Evolutionary conservation across 2,797 vertebrate species (phyloP), one percentile per base, ranked within the genome.

Genomic region (Chelmon rostratus): DNA sequence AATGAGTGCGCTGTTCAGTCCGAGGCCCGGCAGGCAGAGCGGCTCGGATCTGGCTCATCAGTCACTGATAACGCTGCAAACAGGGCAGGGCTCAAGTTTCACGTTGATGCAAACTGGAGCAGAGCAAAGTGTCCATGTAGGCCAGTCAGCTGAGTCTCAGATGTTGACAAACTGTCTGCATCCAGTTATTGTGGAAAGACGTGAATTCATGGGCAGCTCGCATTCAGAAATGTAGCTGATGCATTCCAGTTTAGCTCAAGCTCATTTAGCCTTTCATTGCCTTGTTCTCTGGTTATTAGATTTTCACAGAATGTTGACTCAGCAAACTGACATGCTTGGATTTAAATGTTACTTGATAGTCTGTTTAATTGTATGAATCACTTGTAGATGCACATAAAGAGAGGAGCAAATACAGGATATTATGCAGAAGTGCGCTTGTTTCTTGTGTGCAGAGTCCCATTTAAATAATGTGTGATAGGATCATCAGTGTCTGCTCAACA

Each of bases 1-100:
- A 87, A 84, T 62, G 54, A 50, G 28, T n/a, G 49, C 3, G 16
- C 73, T 86, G 79, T 87, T 91, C 65, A 37, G 44, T 61, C 46
- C 0, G 54, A 62, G 42, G 58, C 73, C 82, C 42, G 31, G 21
- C 50, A 66, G 79, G 74, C 68, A 82, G 44, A 72, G 4, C 40
- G 31, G 28, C 65, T 7, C 6, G 67, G 46, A 62, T 79, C 49
- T 64, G 58, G 63, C 68, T 76, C 70, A 28, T 63, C 16, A 47
- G 37, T 77, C 53, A 44, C 59, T 68, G 69, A 59, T 80, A 47
- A 53, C 57, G 74, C 46, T 37, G 71, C 44, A 46, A 62, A 78
- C 82, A 44, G 18, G 15, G 63, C 63, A 77, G 68, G 0, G 3
- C 35, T 78, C 21, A 4, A 6, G n/a, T 83, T 73, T 76, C 56